Base-by-base conservation (phyloP, 2,797 vertebrate genomes). In the Hoplostethus mediterraneus region DNA sequence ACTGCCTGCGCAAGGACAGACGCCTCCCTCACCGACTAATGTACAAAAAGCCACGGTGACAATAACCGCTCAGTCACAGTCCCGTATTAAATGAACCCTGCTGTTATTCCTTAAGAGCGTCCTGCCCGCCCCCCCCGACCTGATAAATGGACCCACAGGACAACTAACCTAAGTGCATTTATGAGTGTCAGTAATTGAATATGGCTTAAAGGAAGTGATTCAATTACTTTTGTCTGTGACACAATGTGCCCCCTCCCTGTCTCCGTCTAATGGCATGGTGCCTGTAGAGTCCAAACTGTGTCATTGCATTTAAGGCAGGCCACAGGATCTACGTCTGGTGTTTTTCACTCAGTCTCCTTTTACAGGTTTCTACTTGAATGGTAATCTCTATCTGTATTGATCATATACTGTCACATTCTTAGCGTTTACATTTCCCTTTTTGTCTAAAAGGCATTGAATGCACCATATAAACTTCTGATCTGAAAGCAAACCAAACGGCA, bases 161-260 rank as follows among this genome's bases (percentile, higher is more conserved):
- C 83, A 66, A 77, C 73, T 70, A 80, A 83, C 76, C 54, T 74
- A 72, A 80, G 82, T 80, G 76, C 77, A 84, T 93, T 87, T 89
- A 71, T 87, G 87, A 86, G 82, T 73, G 63, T 74, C 86, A 72
- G 78, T 90, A 90, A 92, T 90, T 33, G 69, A 91, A 90, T 75
- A 74, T 69, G 78, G 73, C 70, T 87, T 78, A 72, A 85, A 85
- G 73, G 64, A 86, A 78, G 79, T 40, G 75, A 91, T 88, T 91
- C 67, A 85, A 90, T 92, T 88, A 90, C 81, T 79, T 89, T 85
- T 84, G 73, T 81, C 73, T 67, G 79, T 84, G 88, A 83, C 86
- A 85, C 61, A 7, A 62, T 40, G 55, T 83, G 81, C 76, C 80
- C 83, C 66, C 69, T 38, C 52, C 40, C n/a, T 21, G 36, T 63